Conservation (phyloP, 2,888 invertebrate species). For the Xylota sylvarum region DNA sequence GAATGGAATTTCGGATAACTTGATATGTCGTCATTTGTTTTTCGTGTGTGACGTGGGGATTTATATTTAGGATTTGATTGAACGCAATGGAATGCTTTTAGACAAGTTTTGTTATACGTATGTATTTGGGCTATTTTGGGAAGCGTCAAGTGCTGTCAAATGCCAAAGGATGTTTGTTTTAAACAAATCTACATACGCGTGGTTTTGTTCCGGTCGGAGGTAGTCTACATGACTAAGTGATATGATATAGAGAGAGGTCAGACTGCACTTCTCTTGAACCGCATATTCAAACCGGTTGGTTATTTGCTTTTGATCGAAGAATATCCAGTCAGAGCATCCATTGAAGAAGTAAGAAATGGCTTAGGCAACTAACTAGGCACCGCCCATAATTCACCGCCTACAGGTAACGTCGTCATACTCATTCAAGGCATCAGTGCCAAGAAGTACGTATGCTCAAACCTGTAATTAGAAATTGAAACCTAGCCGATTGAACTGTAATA, state of each 20-base stretch:
- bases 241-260: not conserved
- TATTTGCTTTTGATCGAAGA: not conserved
- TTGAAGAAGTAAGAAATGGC: not conserved
- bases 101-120: not conserved
- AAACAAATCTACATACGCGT: not conserved
- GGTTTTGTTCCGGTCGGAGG: not conserved
- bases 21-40: slow-evolving; percentile 39
- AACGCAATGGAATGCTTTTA: slow-evolving; percentile 14
- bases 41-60: slow-evolving; percentile 31
- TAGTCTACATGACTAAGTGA: not conserved
- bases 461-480: slow-evolving; percentile 18
- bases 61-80: slow-evolving; percentile 32
- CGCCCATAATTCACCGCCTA: slow-evolving; percentile 13
- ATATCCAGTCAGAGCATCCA: not conserved
- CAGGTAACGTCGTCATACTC: not conserved
- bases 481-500: not conserved
- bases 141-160: slow-evolving; percentile 7
- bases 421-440: not conserved
- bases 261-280: not conserved
- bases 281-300: not conserved
- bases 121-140: not conserved
- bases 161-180: not conserved
- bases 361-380: not conserved
- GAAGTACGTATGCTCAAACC: not conserved
- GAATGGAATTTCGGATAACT: slow-evolving; percentile 36